phyloP scores from a whole-genome alignment of 2,888 invertebrate genomes.

The Troides helena region DNA sequence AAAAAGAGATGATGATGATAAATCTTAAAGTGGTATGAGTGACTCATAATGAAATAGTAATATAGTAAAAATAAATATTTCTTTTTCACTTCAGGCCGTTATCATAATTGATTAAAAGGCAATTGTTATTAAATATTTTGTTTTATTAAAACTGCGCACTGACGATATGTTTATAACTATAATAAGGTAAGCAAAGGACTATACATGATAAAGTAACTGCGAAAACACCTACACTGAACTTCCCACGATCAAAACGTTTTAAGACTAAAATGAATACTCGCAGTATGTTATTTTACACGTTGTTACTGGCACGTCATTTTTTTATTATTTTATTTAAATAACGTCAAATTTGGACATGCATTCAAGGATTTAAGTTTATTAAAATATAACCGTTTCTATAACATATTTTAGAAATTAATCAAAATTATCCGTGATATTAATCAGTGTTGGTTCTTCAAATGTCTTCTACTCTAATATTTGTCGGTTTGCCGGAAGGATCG shows the following conservation, averaged over 20 bases:
- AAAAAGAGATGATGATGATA: no score
- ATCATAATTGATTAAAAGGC: no score
- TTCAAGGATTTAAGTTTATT: constrained; percentile 25
- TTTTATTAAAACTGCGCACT: no score
- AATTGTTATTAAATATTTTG: no score
- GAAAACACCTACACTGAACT: constrained; percentile 59
- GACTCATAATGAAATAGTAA: no score
- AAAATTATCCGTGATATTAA: constrained; percentile 49
- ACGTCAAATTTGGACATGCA: constrained; percentile 32
- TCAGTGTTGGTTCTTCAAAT: constrained; percentile 55
- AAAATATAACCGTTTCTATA: constrained; percentile 10
- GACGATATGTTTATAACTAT: no score
- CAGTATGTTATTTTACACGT: constrained; percentile 56
- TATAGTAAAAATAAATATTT: no score
- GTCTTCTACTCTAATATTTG: constrained; percentile 83
- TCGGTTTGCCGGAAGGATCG: constrained; percentile 79
- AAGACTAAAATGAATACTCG: constrained; percentile 46
- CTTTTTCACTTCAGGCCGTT: no score
- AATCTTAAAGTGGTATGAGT: no score
- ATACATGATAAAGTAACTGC: constrained; percentile 41
- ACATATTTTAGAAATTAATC: constrained; percentile 33
- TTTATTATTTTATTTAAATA: constrained; percentile 29
- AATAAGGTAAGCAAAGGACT: no score
- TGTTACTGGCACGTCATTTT: constrained; percentile 51
- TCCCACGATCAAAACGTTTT: constrained; percentile 63